Evolutionary conservation across 2,113 vertebrate species (phyloP).

Genomic region (Prionailurus bengalensis): DNA sequence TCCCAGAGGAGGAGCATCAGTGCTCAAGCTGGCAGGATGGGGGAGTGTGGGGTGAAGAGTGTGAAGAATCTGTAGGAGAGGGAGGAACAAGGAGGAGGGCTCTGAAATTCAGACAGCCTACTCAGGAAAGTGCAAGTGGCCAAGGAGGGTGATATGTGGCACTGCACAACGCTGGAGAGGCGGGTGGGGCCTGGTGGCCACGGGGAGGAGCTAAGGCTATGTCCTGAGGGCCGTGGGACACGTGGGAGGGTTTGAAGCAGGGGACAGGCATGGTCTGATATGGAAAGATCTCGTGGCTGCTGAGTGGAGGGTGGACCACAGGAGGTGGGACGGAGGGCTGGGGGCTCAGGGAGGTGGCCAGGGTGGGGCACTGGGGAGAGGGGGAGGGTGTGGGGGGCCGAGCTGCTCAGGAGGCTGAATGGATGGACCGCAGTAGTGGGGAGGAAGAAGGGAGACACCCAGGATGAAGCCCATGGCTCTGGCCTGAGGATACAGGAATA

Average conservation of each 20-base stretch:
- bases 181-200: neutral
- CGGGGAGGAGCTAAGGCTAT: neutral
- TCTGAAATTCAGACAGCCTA: neutral
- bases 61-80: neutral
- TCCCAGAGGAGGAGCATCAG: neutral
- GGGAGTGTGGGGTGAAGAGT: neutral
- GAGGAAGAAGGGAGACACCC: neutral
- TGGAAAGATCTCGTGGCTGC: neutral
- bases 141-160: fast-evolving
- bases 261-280: neutral
- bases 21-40: neutral
- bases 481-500: neutral
- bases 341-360: neutral
- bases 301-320: neutral
- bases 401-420: neutral
- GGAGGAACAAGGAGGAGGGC: neutral
- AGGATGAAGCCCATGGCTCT: neutral
- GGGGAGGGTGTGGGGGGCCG: neutral
- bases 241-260: fast-evolving
- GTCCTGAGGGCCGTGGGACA: neutral
- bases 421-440: neutral
- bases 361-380: neutral
- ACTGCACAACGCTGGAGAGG: neutral
- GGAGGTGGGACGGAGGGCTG: neutral
- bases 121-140: neutral